phyloP scores from a whole-genome alignment of 2,888 invertebrate species.

The Cheilosia grossa region DNA sequence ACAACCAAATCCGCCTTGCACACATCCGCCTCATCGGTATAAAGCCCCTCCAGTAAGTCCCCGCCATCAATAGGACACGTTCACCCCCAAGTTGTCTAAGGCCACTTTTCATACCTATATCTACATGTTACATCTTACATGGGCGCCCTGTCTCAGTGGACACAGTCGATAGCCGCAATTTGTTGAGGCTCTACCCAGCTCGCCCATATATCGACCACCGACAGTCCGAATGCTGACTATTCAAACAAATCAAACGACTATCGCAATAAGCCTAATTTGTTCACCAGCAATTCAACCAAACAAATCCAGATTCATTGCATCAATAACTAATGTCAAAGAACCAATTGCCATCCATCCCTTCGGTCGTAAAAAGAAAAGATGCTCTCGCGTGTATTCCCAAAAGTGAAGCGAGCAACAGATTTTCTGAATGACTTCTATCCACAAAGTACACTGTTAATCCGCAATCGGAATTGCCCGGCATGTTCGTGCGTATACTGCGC shows the following conservation, averaged over 20 bases:
- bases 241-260: constrained; percentile 57
- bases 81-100: too few species aligned
- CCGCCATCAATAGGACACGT: too few species aligned
- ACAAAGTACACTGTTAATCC: constrained; percentile 79
- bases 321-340: constrained; percentile 6
- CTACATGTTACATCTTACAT: too few species aligned
- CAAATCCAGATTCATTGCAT: constrained; percentile 52
- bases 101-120: too few species aligned
- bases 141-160: too few species aligned
- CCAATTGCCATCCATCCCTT: neutral
- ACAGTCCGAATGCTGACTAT: neutral
- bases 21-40: too few species aligned
- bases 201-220: too few species aligned
- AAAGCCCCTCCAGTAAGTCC: too few species aligned
- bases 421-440: constrained; percentile 82
- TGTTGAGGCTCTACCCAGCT: too few species aligned
- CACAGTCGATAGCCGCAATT: too few species aligned
- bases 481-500: constrained; percentile 78
- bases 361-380: constrained; percentile 14
- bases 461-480: constrained; percentile 81
- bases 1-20: too few species aligned
- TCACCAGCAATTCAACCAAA: constrained; percentile 22
- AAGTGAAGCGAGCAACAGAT: constrained; percentile 81
- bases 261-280: constrained; percentile 48
- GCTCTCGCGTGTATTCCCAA: neutral